Evolutionary conservation across 2,113 vertebrate species (phyloP).

Genomic region (Laticauda laticaudata): DNA sequence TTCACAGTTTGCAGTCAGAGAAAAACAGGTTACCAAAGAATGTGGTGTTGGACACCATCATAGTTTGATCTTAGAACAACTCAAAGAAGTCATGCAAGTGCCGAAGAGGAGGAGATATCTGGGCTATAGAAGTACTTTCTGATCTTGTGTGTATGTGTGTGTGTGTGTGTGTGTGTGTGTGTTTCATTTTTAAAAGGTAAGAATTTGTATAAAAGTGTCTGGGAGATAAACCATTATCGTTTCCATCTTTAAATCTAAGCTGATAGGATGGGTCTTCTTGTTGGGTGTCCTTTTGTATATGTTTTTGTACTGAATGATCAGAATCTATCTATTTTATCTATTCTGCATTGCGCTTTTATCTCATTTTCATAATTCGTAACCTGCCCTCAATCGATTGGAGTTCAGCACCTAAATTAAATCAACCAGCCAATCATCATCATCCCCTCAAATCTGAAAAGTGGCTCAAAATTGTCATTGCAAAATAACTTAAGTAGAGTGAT

Average conservation of each 20-base stretch:
- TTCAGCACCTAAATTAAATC: not conserved
- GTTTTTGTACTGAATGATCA: not conserved
- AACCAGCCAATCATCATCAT: not conserved
- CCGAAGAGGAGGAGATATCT: not conserved
- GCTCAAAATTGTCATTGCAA: not conserved
- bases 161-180: not conserved
- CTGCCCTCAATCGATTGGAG: not conserved
- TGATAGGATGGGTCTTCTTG: not conserved
- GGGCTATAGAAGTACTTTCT: not conserved
- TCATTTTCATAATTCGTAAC: not conserved
- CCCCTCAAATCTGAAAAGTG: not conserved
- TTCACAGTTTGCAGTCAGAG: not conserved
- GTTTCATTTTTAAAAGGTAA: not conserved
- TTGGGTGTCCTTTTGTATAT: not conserved
- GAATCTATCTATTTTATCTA: not conserved
- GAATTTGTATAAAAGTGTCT: not conserved
- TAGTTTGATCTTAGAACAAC: not conserved
- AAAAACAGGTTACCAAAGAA: not conserved
- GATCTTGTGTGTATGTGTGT: not conserved
- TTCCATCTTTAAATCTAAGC: not conserved
- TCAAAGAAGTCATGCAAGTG: not conserved
- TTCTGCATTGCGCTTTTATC: not conserved
- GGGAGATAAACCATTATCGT: not conserved
- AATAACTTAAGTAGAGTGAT: not conserved
- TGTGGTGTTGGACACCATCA: not conserved